Evolutionary conservation across 2,113 vertebrate species (phyloP), one percentile per base, ranked within the genome.

Genomic region (Puffinus mauretanicus): DNA sequence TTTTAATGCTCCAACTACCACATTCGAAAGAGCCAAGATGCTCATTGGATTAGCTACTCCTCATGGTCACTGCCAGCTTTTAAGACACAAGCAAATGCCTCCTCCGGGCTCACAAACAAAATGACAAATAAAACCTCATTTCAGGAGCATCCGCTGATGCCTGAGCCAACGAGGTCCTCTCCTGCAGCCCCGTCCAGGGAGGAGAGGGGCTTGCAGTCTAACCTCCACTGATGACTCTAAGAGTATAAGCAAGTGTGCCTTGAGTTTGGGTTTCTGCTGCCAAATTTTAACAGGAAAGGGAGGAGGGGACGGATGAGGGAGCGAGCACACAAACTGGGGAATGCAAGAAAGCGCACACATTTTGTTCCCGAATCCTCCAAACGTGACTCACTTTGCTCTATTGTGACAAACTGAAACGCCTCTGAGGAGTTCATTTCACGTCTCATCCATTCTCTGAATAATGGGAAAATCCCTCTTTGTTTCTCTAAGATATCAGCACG

Each of bases 401-500:
- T 96, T 96, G 96, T 97, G 97, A 98, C 97, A 97, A 97, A 96
- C 94, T 44, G 88, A 97, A 97, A 94, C 69, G 91, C 97, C 97
- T 97, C 98, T 75, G 49, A 97, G 97, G 97, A 98, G 97, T 97
- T 98, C 97, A 97, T 97, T 97, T 97, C 97, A 96, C 55, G 54
- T 98, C 96, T 98, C 97, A 97, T 96, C 97, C 98, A 98, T 97
- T 97, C 96, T 78, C 91, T 93, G 96, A 95, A 94, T 97, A 98
- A 98, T 97, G 96, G 96, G 97, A 96, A 98, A 97, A 98, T 97
- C 97, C 97, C 51, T 66, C 96, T 97, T 96, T 96, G 91, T 96
- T 97, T 96, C 98, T 96, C 95, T 55, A 90, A 92, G 98, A 92
- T 87, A 97, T 93, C 96, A 94, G 96, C 97, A 94, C 92, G 86